A percentile compares a stretch with the other conserved stretches of the same genome.
Evolutionary conservation across 2,888 invertebrate genomes (phyloP).

Genomic region (Glaucopsyche alexis): DNA sequence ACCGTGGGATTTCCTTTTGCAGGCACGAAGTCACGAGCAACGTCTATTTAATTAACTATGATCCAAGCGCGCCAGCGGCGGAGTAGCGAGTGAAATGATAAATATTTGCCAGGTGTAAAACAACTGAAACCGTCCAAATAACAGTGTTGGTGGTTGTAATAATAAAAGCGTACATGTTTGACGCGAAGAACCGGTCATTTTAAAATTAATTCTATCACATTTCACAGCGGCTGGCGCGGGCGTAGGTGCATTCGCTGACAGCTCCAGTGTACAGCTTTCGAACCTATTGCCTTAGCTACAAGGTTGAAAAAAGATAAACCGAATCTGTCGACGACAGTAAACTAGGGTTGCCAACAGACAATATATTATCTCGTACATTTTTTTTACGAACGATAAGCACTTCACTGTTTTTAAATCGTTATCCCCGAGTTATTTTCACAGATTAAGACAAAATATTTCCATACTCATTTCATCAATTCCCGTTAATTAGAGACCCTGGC

Average conservation of each 20-base stretch:
- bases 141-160: slow-evolving; percentile 52
- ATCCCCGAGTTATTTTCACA: no score
- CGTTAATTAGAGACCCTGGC: neutral
- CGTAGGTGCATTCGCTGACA: no score
- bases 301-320: no score
- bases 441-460: no score
- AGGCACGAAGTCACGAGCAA: no score
- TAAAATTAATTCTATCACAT: slow-evolving; percentile 71
- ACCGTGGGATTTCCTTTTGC: no score
- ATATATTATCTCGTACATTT: neutral
- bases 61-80: neutral
- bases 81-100: neutral
- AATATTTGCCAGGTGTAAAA: slow-evolving; percentile 28
- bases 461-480: no score
- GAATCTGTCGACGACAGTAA: no score
- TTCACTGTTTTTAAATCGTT: no score
- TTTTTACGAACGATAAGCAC: no score
- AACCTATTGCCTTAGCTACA: no score
- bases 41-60: neutral
- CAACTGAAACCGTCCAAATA: slow-evolving; percentile 51
- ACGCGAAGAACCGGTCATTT: slow-evolving; percentile 64
- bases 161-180: slow-evolving; percentile 51
- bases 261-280: no score
- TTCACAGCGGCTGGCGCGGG: slow-evolving; percentile 52
- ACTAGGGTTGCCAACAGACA: neutral